These are phyloP conservation scores for Hylaeus anthracinus DNA, from an alignment of 1,140 invertebrate species.

Conservation along the genomic window DNA sequence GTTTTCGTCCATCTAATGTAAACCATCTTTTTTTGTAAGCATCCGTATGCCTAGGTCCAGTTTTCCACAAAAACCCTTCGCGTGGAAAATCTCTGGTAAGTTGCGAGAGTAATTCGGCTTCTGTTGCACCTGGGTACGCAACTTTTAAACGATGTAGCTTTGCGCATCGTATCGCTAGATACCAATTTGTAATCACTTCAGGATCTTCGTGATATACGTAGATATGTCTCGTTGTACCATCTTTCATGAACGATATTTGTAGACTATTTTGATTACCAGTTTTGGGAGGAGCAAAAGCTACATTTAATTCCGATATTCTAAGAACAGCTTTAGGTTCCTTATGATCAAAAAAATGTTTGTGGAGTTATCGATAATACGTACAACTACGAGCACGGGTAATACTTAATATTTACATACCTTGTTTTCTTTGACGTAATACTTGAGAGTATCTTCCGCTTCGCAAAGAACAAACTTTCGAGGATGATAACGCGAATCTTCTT, in stretches of 20 bases:
- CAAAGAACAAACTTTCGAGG: slow-evolving; percentile 91
- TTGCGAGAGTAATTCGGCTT: slow-evolving; percentile 87
- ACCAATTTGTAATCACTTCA: slow-evolving; percentile 94
- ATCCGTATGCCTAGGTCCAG: slow-evolving; percentile 89
- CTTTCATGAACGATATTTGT: slow-evolving; percentile 91
- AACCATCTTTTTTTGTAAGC: slow-evolving; percentile 93
- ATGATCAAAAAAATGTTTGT: slow-evolving; percentile 55
- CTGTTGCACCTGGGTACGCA: slow-evolving; percentile 89
- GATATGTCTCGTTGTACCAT: slow-evolving; percentile 91
- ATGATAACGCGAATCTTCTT: slow-evolving; percentile 91
- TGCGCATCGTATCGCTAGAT: slow-evolving; percentile 91
- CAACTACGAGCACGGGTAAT: neutral
- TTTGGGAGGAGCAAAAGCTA: slow-evolving; percentile 92
- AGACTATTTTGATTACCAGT: slow-evolving; percentile 90
- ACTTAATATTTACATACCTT: slow-evolving; percentile 75
- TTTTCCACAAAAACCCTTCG: slow-evolving; percentile 95
- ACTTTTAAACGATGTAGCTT: slow-evolving; percentile 91
- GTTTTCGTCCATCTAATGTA: slow-evolving; percentile 92
- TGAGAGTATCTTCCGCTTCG: slow-evolving; percentile 89
- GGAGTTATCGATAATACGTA: neutral
- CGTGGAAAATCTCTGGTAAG: slow-evolving; percentile 90
- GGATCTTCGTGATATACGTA: slow-evolving; percentile 93
- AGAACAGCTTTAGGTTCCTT: slow-evolving; percentile 92
- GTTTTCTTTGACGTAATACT: slow-evolving; percentile 93
- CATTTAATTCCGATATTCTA: slow-evolving; percentile 91